Conservation (phyloP, 2,113 vertebrate species). For the Megalops atlanticus region DNA sequence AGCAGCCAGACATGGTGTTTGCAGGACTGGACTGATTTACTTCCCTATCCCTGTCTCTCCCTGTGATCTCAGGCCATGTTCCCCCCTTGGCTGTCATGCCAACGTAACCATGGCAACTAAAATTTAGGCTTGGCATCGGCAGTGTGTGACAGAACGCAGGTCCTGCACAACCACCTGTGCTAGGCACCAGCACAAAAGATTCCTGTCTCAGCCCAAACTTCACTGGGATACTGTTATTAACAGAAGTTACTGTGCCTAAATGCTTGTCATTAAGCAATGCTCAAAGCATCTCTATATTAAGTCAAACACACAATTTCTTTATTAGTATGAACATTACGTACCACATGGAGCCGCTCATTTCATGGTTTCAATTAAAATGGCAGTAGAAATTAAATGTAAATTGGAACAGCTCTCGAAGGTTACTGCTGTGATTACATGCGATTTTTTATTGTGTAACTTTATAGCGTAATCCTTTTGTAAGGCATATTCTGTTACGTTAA, state of each 20-base stretch:
- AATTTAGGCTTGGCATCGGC: slow-evolving; percentile 23
- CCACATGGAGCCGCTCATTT: background rate
- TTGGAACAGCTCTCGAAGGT: background rate
- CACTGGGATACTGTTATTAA: background rate
- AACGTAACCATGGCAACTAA: slow-evolving; percentile 23
- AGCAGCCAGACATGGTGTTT: background rate
- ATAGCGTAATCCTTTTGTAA: background rate
- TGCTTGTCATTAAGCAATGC: background rate
- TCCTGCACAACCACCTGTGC: slow-evolving; percentile 22
- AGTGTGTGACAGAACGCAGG: slow-evolving; percentile 3
- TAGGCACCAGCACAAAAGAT: slow-evolving; percentile 12
- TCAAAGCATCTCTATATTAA: background rate
- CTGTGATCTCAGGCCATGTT: slow-evolving; percentile 2
- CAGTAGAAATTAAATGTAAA: background rate
- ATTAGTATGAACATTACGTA: background rate
- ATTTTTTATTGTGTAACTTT: background rate
- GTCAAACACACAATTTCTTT: background rate
- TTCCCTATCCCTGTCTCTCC: background rate
- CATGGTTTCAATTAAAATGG: background rate
- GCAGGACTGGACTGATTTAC: background rate
- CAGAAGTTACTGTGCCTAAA: background rate
- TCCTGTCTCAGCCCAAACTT: background rate
- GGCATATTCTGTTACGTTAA: no score
- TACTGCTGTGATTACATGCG: background rate
- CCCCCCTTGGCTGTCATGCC: background rate